phyloP scores from a whole-genome alignment of 1,140 invertebrate species.

The Chlorops oryzae region DNA sequence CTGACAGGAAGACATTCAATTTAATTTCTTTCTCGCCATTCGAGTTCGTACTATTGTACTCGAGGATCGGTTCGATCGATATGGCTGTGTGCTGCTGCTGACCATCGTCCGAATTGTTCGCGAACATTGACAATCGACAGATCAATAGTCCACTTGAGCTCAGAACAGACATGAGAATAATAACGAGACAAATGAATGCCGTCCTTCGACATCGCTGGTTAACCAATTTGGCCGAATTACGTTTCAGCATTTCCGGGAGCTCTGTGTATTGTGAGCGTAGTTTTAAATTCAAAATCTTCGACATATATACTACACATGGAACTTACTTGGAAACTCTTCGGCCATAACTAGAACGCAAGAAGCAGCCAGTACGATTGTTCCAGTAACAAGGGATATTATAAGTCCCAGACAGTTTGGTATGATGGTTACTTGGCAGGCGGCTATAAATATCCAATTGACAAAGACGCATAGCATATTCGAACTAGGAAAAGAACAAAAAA shows the following conservation, averaged over 20 bases:
- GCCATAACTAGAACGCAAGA: constrained; percentile 77
- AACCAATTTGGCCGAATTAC: constrained; percentile 67
- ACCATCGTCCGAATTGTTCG: neutral
- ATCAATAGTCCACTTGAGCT: constrained; percentile 49
- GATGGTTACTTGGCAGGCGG: constrained; percentile 70
- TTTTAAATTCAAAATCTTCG: neutral
- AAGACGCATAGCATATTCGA: constrained; percentile 90
- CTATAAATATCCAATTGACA: constrained; percentile 84
- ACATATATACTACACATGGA: neutral
- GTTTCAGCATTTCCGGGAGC: constrained; percentile 58
- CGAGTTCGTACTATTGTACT: neutral
- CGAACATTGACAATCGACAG: constrained; percentile 30
- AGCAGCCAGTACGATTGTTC: constrained; percentile 61
- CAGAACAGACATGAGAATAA: constrained; percentile 67
- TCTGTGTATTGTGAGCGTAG: constrained; percentile 40
- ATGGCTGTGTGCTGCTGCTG: neutral
- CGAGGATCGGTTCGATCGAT: neutral
- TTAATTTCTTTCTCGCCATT: constrained; percentile 31
- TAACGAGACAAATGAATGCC: constrained; percentile 71
- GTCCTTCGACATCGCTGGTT: constrained; percentile 64
- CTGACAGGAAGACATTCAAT: constrained; percentile 43
- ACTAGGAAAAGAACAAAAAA: constrained; percentile 35
- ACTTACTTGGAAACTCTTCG: constrained; percentile 64
- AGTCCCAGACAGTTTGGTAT: constrained; percentile 60
- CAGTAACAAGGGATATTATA: constrained; percentile 54